Evolutionary conservation across 2,797 vertebrate genomes (phyloP).

Genomic region (Notamacropus eugenii): DNA sequence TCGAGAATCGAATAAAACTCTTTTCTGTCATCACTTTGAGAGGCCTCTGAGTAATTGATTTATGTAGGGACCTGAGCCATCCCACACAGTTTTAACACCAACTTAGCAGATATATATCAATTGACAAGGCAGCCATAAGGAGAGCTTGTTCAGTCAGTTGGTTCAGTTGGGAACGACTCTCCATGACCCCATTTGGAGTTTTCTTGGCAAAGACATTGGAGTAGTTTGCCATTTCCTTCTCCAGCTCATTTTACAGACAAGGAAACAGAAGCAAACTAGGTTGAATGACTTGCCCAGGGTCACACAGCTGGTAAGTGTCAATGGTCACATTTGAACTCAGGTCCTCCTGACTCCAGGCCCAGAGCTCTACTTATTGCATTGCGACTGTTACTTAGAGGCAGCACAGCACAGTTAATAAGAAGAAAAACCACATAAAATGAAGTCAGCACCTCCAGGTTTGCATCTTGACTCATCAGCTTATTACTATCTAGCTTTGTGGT

Average conservation of each 20-base stretch:
- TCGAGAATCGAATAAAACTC: too few relatives aligned
- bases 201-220: background rate
- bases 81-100: too few relatives aligned
- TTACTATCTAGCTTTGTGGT: background rate
- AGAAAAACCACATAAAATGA: background rate
- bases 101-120: constrained; percentile 42
- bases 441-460: background rate
- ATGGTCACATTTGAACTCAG: background rate
- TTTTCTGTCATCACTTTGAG: too few relatives aligned
- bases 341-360: background rate
- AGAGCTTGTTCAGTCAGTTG: background rate
- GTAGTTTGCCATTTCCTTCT: background rate
- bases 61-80: too few relatives aligned
- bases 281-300: background rate
- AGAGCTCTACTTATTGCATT: background rate
- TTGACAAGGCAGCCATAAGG: background rate
- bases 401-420: background rate
- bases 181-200: background rate
- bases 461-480: background rate
- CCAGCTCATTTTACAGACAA: background rate
- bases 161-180: background rate
- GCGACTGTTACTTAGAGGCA: background rate
- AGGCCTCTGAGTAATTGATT: too few relatives aligned
- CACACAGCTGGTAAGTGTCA: background rate
- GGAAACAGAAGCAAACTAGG: background rate